A percentile compares a stretch with the other conserved stretches of the same genome.
Evolutionary conservation across 2,888 invertebrate genomes (phyloP).

Genomic region (Margaritifera margaritifera): DNA sequence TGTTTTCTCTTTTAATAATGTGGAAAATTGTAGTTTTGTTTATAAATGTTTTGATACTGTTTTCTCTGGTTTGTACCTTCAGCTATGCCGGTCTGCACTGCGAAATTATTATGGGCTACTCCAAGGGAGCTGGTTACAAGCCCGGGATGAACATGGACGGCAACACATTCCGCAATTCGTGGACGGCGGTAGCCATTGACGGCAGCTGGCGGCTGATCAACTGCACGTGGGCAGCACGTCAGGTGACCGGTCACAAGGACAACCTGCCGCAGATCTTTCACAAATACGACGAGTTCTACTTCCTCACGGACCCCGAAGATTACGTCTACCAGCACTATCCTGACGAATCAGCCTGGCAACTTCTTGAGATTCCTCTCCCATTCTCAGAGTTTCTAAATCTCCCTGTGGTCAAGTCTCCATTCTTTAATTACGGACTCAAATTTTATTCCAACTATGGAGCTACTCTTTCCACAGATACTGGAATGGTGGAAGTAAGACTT

Average conservation of each 20-base stretch:
- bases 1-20: no score
- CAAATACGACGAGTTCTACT: conserved; percentile 73
- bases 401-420: conserved; percentile 74
- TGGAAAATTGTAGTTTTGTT: no score
- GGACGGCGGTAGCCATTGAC: conserved; percentile 99
- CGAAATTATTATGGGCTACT: conserved; percentile 98
- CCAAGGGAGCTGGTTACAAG: conserved; percentile 99
- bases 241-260: conserved; percentile 64
- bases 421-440: conserved; percentile 71
- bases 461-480: conserved; percentile 59
- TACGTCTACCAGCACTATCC: conserved; percentile 72
- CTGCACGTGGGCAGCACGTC: conserved; percentile 99
- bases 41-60: no score
- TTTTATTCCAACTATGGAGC: conserved; percentile 67
- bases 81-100: conserved; percentile 99
- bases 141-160: conserved; percentile 81
- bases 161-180: conserved; percentile 90
- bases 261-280: conserved; percentile 63
- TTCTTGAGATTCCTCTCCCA: conserved; percentile 73
- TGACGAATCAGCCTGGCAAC: conserved; percentile 73
- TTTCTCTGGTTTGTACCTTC: conserved; percentile 10
- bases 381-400: conserved; percentile 74
- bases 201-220: conserved; percentile 99
- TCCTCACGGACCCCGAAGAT: conserved; percentile 71
- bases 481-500: conserved; percentile 66